phyloP scores from a whole-genome alignment of 35 echinoderm and acorn worm genomes.

The Patiria miniata region DNA sequence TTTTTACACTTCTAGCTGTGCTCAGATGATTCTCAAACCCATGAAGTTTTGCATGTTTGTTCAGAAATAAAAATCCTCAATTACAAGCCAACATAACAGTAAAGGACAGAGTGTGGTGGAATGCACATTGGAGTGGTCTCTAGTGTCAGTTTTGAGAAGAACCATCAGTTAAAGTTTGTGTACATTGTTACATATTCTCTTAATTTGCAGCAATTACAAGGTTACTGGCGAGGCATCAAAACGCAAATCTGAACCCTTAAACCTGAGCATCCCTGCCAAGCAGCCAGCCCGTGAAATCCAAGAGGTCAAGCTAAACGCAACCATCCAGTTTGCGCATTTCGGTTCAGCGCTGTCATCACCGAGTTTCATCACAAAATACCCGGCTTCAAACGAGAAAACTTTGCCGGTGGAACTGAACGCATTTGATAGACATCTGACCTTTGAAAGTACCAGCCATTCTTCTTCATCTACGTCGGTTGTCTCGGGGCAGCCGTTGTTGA shows the following conservation, averaged over 20 bases:
- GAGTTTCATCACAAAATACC: neutral
- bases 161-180: too few species aligned
- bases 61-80: too few species aligned
- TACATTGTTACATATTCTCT: too few species aligned
- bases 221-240: neutral
- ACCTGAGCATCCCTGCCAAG: constrained; percentile 3
- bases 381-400: neutral
- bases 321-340: constrained; percentile 1
- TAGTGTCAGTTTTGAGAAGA: too few species aligned
- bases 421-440: constrained; percentile 1
- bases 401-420: neutral
- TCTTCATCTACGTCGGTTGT: neutral
- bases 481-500: neutral
- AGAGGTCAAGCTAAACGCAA: constrained; percentile 7
- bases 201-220: constrained; percentile 13
- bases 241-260: neutral
- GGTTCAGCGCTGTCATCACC: neutral
- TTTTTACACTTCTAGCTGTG: too few species aligned
- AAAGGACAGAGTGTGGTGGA: too few species aligned
- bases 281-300: constrained; percentile 14
- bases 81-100: too few species aligned
- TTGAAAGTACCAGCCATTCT: neutral
- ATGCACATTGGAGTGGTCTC: too few species aligned
- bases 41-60: too few species aligned
- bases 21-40: too few species aligned